Evolutionary conservation across 2,888 invertebrate genomes (phyloP), one percentile per base, ranked within the genome.

Genomic region (Melangyna quadrimaculata): DNA sequence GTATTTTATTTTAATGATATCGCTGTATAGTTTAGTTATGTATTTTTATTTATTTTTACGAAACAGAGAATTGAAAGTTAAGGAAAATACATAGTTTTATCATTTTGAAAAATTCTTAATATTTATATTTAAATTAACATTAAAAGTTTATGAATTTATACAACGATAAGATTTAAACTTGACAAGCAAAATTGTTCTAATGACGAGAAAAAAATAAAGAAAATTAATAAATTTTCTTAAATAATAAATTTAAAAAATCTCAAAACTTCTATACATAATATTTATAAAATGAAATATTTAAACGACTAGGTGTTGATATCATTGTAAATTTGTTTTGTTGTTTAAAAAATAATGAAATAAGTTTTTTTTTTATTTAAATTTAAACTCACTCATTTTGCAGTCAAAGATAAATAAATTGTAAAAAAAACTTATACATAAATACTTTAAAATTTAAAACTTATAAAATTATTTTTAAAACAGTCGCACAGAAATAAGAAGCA

Each of bases 261-360:
- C 37, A 29, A 19, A 29, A n/a, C n/a, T n/a, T 51, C 24, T 55
- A 40, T 32, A 69, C 24, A 69, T 35, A 43, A 43, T 27, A 27
- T 27, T 37, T 37, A 19, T 40, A 61, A 40, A 37, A 70, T 40
- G n/a, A 70, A 51, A 70, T 45, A 61, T 67, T 57, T 63, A 59
- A 79, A 48, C 51, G 83, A 83, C 83, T 83, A 84, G 61, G 71
- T 74, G 72, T 74, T n/a, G 35, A 73, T 83, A 78, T 83, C 63
- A 78, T 83, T 63, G 48, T 65, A 53, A 45, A 53, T 24, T 12
- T n/a, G n/a, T n/a, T 65, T 14, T 65, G 8, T 45, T 45, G 12
- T 43, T 61, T 61, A 1, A 55, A 27, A 59, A 71, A 35, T 74
- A 70, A 75, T n/a, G n/a, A n/a, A 71, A 65, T 65, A 19, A n/a